phyloP scores from a whole-genome alignment of 2,797 vertebrate species.

The Acrossocheilus fasciatus region DNA sequence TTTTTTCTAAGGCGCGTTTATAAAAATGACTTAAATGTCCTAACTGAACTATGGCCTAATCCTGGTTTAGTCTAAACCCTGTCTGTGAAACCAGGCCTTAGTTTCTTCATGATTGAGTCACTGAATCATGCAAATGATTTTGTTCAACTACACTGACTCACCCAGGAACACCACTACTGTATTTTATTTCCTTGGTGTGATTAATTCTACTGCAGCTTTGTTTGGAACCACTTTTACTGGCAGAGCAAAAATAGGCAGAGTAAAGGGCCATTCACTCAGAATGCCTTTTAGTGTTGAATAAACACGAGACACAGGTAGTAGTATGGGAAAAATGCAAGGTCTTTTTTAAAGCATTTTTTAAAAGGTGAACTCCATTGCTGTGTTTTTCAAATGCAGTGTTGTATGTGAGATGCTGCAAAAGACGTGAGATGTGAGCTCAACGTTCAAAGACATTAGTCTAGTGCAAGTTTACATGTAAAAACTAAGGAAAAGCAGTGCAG shows the following conservation, averaged over 20 bases:
- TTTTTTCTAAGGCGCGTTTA: too few species aligned
- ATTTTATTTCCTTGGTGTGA: too few species aligned
- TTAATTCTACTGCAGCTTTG: not conserved
- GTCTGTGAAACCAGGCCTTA: not conserved
- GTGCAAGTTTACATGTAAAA: not conserved
- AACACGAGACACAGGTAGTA: not conserved
- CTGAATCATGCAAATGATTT: not conserved
- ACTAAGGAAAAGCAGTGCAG: not conserved
- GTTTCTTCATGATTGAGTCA: not conserved
- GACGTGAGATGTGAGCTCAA: not conserved
- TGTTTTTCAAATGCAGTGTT: not conserved
- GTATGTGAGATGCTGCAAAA: too few species aligned
- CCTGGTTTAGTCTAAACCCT: too few species aligned
- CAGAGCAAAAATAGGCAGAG: not conserved
- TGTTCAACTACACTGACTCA: not conserved
- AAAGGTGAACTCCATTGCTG: not conserved
- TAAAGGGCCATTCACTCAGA: not conserved
- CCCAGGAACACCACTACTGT: not conserved
- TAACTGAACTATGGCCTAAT: too few species aligned
- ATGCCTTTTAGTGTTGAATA: too few species aligned
- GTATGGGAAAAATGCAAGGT: not conserved
- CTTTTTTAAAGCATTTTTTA: not conserved
- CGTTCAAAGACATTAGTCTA: not conserved
- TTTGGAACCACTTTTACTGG: not conserved
- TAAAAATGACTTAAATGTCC: too few species aligned